Percentiles rank a stretch among this genome's conserved stretches.
Conservation (phyloP, 1,140 invertebrate genomes). For the Aphelenchoides avenae region DNA sequence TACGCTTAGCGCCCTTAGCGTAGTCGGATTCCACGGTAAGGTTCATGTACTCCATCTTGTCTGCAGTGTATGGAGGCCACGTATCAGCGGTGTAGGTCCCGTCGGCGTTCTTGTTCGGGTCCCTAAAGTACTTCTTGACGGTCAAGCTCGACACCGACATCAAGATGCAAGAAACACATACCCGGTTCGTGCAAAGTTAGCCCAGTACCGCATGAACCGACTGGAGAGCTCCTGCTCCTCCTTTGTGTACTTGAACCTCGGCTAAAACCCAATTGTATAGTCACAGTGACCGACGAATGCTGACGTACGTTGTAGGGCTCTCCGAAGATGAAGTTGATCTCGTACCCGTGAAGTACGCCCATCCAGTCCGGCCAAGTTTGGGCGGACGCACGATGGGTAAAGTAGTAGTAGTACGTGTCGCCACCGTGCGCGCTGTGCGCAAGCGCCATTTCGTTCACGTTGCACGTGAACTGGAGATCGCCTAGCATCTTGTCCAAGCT, state of each 20-base stretch:
- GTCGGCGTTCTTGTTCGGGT: constrained; percentile 72
- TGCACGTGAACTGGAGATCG: constrained; percentile 91
- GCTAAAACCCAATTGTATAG: too few relatives aligned
- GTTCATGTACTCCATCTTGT: constrained; percentile 77
- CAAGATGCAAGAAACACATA: constrained; percentile 58
- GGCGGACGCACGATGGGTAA: constrained; percentile 63
- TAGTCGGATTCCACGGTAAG: constrained; percentile 70
- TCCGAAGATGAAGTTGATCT: constrained; percentile 89
- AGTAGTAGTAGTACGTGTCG: constrained; percentile 71
- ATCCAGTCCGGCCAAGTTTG: constrained; percentile 92
- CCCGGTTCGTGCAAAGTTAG: constrained; percentile 91
- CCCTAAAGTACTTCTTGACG: constrained; percentile 67
- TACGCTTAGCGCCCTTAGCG: constrained; percentile 63
- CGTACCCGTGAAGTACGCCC: constrained; percentile 77
- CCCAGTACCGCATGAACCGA: constrained; percentile 88
- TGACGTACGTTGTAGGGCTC: constrained; percentile 78
- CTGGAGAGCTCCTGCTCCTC: constrained; percentile 78
- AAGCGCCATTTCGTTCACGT: constrained; percentile 78
- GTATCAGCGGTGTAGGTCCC: constrained; percentile 66
- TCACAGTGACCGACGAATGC: too few relatives aligned
- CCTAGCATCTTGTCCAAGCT: constrained; percentile 71
- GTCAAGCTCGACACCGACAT: too few relatives aligned
- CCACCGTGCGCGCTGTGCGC: constrained; percentile 56
- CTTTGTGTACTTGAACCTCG: constrained; percentile 66
- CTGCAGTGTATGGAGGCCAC: constrained; percentile 80